phyloP scores from a whole-genome alignment of 2,797 vertebrate genomes.

The Enteromius radiatus region DNA sequence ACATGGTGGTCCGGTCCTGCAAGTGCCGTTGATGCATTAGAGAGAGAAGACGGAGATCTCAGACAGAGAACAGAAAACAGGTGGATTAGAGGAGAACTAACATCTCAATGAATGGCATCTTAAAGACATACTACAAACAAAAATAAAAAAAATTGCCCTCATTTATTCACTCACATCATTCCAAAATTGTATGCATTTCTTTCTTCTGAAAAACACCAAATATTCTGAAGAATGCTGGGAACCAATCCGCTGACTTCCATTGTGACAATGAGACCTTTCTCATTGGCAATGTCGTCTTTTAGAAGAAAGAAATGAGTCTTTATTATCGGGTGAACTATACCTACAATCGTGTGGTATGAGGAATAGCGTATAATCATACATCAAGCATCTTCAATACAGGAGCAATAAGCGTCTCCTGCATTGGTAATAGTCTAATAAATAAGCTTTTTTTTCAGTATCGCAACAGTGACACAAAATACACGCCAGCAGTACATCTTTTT shows the following conservation, averaged over 20 bases:
- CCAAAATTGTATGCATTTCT: background rate
- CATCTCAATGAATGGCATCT: slow-evolving; percentile 17
- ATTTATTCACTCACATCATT: background rate
- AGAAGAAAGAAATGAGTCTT: background rate
- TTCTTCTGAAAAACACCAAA: background rate
- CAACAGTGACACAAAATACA: slow-evolving; percentile 23
- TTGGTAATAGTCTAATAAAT: slow-evolving; percentile 21
- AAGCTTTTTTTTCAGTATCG: slow-evolving; percentile 21
- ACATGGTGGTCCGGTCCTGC: slow-evolving; percentile 85
- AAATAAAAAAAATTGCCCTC: background rate
- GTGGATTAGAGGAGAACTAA: slow-evolving; percentile 32
- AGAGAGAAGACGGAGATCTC: background rate
- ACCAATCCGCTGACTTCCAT: background rate
- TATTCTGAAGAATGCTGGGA: background rate
- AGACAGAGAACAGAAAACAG: slow-evolving; percentile 39
- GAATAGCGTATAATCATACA: background rate
- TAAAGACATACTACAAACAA: slow-evolving; percentile 14
- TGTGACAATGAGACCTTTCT: background rate
- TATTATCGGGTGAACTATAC: background rate
- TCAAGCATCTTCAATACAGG: slow-evolving; percentile 15
- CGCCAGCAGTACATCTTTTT: slow-evolving; percentile 6
- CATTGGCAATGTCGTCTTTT: background rate
- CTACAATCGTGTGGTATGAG: background rate
- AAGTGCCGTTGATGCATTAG: slow-evolving; percentile 78
- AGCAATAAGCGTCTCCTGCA: background rate